Base-by-base conservation (phyloP, 2,797 vertebrate genomes). In the Bryconaethiops microstoma region DNA sequence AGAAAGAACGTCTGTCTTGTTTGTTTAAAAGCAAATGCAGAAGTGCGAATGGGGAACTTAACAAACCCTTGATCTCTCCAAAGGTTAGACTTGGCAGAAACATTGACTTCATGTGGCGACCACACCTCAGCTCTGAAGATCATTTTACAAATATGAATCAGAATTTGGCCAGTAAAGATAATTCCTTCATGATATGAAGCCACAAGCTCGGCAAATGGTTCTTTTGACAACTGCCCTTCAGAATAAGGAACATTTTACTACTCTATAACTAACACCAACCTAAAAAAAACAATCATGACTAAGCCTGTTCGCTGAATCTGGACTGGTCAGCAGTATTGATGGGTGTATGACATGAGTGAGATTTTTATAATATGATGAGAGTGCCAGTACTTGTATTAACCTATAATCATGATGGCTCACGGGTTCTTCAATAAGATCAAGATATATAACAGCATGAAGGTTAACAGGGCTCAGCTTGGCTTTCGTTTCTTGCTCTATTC, bases 1-100 rank as follows among this genome's bases (percentile, higher is more conserved):
- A 12, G 52, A 14, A 72, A 54, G 39, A n/a, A 74, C 50, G 21
- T 64, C 59, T 65, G 78, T 45, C 54, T 25, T 57, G 42, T 17
- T 72, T 42, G 42, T 73, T 48, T 55, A 55, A 7, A 9, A 65
- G 50, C 59, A 73, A 48, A 64, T 42, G 35, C 21, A 69, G 42
- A 23, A 12, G 13, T 69, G 42, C 19, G 40, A 64, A 52, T 17
- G 19, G 13, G 54, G 65, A 48, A 62, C 29, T 14, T 65, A 65
- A 67, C 48, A 17, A 23, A 14, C 7, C n/a, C 55, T 35, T 42
- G 23, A 57, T 16, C 14, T 25, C 52, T 25, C 14, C 67, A 39
- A 52, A 69, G 7, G 25, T 48, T 39, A 71, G n/a, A 23, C 39
- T 21, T 42, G 17, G 40, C 76, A 60, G 13, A 19, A 78, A 78